Evolutionary conservation across 2,797 vertebrate genomes (phyloP), one percentile per base, ranked within the genome.

Genomic region (Scolopax bukidnonensis): DNA sequence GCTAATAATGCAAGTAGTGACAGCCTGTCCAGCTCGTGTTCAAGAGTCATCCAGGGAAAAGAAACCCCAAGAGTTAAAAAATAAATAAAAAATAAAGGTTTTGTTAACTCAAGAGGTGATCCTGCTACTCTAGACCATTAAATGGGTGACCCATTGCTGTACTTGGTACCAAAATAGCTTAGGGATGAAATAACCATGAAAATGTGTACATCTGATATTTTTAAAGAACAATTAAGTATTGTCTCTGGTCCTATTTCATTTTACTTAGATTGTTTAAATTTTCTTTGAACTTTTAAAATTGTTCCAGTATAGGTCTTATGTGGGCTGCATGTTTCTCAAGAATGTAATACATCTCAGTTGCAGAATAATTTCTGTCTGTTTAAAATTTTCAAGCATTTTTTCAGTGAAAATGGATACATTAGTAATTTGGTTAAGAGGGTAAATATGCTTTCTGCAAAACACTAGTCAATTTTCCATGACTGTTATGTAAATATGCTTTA

Each of bases 11-110:
- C 86, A 56, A 38, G 89, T 12, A 84, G 45, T 90, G 90, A 97
- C 95, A 96, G 95, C 90, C 93, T 96, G 95, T 54, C 95, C 92
- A 92, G 86, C 94, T 79, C 28, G 59, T 94, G 78, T 89, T 84
- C 36, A 40, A n/a, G 81, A 82, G 81, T 60, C 1, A 4, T n/a
- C 70, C 84, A n/a, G 78, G 81, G 95, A 56, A 87, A 90, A 94
- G 48, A 92, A 93, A 84, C 71, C 75, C 77, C 81, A 94, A 90
- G 75, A 57, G 53, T 85, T 93, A 51, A 77, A 92, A 95, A 76
- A 41, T 45, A 77, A 60, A 84, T 51, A 69, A 64, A 71, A 54
- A 56, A 23, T 7, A 50, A 78, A 67, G 67, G 70, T 27, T 89
- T 95, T 94, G 93, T 96, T 97, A 97, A 96, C 86, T 96, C 28